Evolutionary conservation across 2,888 invertebrate species (phyloP).

Genomic region (Drosophila mulleri): DNA sequence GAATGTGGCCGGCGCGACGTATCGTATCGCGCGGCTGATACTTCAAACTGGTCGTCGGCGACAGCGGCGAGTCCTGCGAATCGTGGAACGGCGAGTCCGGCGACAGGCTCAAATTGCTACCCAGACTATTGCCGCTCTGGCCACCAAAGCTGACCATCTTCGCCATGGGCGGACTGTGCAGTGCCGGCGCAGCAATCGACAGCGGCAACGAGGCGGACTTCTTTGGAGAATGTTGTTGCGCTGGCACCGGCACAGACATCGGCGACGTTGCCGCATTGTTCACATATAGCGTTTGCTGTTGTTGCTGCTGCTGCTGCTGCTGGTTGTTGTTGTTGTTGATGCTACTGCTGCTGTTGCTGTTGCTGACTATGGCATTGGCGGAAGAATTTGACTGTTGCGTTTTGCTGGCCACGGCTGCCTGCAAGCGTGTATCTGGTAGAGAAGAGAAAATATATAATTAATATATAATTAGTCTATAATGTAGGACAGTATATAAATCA

Average conservation of each 20-base stretch:
- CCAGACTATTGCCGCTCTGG: constrained; percentile 60
- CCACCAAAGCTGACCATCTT: constrained; percentile 80
- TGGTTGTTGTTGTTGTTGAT: constrained; percentile 27
- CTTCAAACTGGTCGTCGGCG: constrained; percentile 86
- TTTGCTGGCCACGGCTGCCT: constrained; percentile 66
- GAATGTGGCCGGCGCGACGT: constrained; percentile 94
- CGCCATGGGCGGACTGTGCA: constrained; percentile 80
- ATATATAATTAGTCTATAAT: too few species aligned
- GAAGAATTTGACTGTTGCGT: constrained; percentile 76
- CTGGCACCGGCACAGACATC: constrained; percentile 52
- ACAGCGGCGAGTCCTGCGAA: constrained; percentile 86
- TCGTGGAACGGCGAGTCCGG: constrained; percentile 84
- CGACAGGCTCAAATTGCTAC: constrained; percentile 76
- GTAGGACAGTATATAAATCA: too few species aligned
- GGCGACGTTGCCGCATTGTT: constrained; percentile 53
- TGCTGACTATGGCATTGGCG: constrained; percentile 77
- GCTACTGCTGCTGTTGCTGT: constrained; percentile 34
- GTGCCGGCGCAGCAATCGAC: constrained; percentile 66
- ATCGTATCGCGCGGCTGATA: constrained; percentile 87
- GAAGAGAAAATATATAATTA: neutral
- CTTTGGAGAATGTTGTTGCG: constrained; percentile 82
- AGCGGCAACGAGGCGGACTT: constrained; percentile 83
- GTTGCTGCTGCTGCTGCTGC: constrained; percentile 22
- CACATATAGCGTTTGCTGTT: constrained; percentile 37
- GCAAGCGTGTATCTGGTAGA: constrained; percentile 60